Evolutionary conservation across 1,140 invertebrate genomes (phyloP).

Genomic region (Leguminivora glycinivorella): DNA sequence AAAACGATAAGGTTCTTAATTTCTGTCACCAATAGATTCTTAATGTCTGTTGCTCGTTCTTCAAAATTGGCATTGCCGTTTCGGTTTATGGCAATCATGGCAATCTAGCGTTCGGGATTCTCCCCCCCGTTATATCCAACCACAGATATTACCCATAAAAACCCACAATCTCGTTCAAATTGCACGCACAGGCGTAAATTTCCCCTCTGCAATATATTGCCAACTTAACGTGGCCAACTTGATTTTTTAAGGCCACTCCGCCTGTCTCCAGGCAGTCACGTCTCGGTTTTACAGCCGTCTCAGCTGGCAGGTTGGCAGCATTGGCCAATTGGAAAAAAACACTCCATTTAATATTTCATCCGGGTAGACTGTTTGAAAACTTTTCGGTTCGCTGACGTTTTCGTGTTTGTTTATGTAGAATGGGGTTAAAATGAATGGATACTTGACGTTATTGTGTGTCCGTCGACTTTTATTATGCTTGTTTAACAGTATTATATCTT

Average conservation of each 20-base stretch:
- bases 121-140: no score
- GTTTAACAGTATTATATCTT: not conserved
- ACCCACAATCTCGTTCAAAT: slow-evolving; percentile 7
- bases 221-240: slow-evolving; percentile 26
- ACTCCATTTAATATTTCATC: slow-evolving; percentile 26
- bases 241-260: slow-evolving; percentile 25
- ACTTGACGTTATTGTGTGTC: not conserved
- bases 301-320: slow-evolving; percentile 22
- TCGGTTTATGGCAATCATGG: no score
- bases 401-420: not conserved
- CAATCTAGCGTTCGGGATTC: no score
- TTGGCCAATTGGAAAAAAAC: slow-evolving; percentile 26
- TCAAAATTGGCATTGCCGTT: no score
- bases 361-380: not conserved
- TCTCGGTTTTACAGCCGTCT: slow-evolving; percentile 19
- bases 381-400: not conserved
- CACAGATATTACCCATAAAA: not conserved
- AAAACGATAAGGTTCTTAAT: no score
- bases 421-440: not conserved
- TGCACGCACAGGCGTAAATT: not conserved
- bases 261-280: slow-evolving; percentile 21
- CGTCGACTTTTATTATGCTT: not conserved
- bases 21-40: no score
- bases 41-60: no score
- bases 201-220: slow-evolving; percentile 23